Percentiles rank a stretch among this genome's conserved stretches.
phyloP scores from a whole-genome alignment of 2,797 vertebrate genomes.

The Leontocebus nigricollis region DNA sequence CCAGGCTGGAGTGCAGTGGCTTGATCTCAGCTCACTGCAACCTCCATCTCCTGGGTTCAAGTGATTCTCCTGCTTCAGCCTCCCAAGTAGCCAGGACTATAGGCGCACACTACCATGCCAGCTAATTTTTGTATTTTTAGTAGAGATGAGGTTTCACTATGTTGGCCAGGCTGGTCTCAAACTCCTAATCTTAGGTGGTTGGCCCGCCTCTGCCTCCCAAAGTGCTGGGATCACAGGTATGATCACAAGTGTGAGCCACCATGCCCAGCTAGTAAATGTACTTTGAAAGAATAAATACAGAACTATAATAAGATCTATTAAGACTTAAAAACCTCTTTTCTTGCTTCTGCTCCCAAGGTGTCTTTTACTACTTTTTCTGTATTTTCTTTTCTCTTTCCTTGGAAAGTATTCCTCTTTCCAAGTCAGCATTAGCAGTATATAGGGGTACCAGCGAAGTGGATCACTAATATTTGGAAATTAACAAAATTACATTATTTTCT shows the following conservation, averaged over 20 bases:
- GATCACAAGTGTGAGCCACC: not conserved
- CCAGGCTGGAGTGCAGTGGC: not conserved
- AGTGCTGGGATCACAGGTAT: not conserved
- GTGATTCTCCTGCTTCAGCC: not conserved
- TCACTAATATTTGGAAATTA: not conserved
- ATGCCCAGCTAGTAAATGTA: not conserved
- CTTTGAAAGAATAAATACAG: not conserved
- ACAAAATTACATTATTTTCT: not conserved
- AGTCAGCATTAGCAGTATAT: not conserved
- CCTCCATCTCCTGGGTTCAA: not conserved
- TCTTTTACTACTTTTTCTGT: conserved; percentile 10
- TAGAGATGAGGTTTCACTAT: not conserved
- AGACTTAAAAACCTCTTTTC: not conserved
- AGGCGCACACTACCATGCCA: not conserved
- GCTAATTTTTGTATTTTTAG: not conserved
- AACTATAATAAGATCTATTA: conserved; percentile 3
- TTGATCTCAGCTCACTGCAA: not conserved
- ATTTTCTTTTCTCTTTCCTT: not conserved
- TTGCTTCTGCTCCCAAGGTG: not conserved
- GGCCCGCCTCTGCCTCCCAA: not conserved
- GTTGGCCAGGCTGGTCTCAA: not conserved
- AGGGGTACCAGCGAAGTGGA: not conserved
- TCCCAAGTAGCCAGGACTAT: not conserved
- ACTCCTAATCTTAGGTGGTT: not conserved
- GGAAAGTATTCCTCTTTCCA: not conserved